Percentiles rank a stretch among this genome's conserved stretches.
phyloP scores from a whole-genome alignment of 2,797 vertebrate species.

The Bradypus variegatus region DNA sequence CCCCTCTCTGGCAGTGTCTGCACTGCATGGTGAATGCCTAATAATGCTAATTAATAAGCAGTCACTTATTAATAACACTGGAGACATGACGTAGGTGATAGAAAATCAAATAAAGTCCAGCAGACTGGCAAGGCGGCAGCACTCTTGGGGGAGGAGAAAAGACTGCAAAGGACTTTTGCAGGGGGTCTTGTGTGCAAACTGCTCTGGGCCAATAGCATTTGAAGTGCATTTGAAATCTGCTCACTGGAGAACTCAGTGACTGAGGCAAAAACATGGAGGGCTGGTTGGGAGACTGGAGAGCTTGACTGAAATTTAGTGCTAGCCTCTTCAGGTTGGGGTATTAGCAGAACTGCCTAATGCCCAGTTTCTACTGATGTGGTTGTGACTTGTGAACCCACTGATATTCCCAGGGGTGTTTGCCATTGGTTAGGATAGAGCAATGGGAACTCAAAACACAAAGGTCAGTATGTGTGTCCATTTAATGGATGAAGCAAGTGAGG shows the following conservation, averaged over 20 bases:
- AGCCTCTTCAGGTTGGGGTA: not conserved
- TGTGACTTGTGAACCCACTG: not conserved
- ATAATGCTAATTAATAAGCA: slow-evolving; percentile 53
- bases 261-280: not conserved
- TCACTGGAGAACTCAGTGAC: not conserved
- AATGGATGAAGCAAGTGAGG: not conserved
- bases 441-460: not conserved
- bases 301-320: not conserved
- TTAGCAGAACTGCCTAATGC: not conserved
- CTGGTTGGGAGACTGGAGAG: not conserved
- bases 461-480: not conserved
- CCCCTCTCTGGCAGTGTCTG: not conserved
- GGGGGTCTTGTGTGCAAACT: not conserved
- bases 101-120: slow-evolving; percentile 25
- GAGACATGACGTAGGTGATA: not conserved
- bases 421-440: not conserved
- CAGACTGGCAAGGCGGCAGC: not conserved
- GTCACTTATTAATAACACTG: slow-evolving; percentile 44
- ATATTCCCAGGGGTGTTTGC: not conserved
- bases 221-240: slow-evolving; percentile 12
- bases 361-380: not conserved
- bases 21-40: slow-evolving; percentile 2
- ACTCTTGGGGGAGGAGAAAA: not conserved
- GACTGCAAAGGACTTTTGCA: not conserved
- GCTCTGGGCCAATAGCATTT: not conserved